Conservation (phyloP, 2,888 invertebrate species). For the Brachyopa scutellaris region DNA sequence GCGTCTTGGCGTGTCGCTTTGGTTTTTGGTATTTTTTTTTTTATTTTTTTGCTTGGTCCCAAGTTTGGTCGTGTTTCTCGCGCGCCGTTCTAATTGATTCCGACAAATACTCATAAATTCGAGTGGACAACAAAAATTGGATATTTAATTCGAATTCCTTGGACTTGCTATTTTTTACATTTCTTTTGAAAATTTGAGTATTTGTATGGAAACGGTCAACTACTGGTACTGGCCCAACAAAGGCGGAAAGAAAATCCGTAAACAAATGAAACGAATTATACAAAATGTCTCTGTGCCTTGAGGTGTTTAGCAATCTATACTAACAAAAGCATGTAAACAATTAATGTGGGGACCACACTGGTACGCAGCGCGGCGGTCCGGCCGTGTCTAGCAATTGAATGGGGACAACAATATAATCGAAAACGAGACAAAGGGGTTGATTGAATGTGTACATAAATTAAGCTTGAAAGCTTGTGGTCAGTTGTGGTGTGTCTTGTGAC, state of each 20-base stretch:
- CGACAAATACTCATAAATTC: constrained; percentile 69
- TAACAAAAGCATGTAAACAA: constrained; percentile 50
- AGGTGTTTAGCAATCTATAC: constrained; percentile 58
- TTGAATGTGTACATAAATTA: constrained; percentile 68
- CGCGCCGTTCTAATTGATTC: constrained; percentile 64
- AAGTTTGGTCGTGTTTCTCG: constrained; percentile 46
- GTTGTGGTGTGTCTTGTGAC: constrained; percentile 44
- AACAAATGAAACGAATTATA: constrained; percentile 58
- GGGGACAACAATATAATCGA: constrained; percentile 60
- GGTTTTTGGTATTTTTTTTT: constrained; percentile 9
- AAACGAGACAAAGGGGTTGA: constrained; percentile 63
- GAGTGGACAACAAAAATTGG: constrained; percentile 65
- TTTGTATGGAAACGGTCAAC: constrained; percentile 47
- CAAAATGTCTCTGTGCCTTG: constrained; percentile 47
- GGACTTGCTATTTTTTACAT: constrained; percentile 35
- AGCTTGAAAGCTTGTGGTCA: constrained; percentile 57
- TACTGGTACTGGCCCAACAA: constrained; percentile 8
- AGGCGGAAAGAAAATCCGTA: constrained; percentile 50
- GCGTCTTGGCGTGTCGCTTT: constrained; percentile 33
- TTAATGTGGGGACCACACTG: constrained; percentile 57
- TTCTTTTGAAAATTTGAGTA: constrained; percentile 2
- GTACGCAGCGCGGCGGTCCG: not conserved
- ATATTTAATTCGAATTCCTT: constrained; percentile 67
- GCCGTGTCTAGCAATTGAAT: constrained; percentile 34
- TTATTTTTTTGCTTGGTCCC: not conserved